Percentiles rank a stretch among this genome's conserved stretches.
These are phyloP conservation scores for Brenthis hecate DNA, from an alignment of 2,888 invertebrate species.

Conservation along the genomic window DNA sequence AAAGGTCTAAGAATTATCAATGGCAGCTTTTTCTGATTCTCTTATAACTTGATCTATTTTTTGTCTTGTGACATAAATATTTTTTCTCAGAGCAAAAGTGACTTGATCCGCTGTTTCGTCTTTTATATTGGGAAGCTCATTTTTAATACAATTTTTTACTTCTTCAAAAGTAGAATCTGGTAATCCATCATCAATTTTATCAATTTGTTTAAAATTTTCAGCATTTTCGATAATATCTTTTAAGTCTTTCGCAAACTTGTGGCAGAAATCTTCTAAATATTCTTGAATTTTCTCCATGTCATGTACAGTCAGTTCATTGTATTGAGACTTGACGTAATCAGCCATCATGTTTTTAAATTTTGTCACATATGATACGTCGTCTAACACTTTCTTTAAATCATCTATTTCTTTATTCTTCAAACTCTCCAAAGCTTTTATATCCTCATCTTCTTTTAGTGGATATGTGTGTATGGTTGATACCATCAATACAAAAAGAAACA, in stretches of 20 bases:
- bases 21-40: conserved; percentile 35
- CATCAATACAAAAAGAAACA: conserved; percentile 22
- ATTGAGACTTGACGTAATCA: conserved; percentile 43
- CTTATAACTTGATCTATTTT: conserved; percentile 45
- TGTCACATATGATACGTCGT: conserved; percentile 41
- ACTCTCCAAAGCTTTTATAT: conserved; percentile 6
- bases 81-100: conserved; percentile 45
- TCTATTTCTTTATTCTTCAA: conserved; percentile 22
- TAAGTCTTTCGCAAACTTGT: conserved; percentile 47
- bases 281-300: conserved; percentile 41
- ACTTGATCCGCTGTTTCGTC: conserved; percentile 43
- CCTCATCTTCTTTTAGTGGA: conserved; percentile 33
- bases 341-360: conserved; percentile 46
- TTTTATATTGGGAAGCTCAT: conserved; percentile 42
- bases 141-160: conserved; percentile 42
- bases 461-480: conserved; percentile 15
- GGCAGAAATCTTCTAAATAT: conserved; percentile 47
- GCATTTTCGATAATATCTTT: conserved; percentile 42
- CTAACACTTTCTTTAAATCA: conserved; percentile 27
- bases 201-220: conserved; percentile 18
- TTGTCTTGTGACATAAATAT: conserved; percentile 42
- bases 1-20: conserved; percentile 26
- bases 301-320: conserved; percentile 41
- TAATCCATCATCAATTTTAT: conserved; percentile 42
- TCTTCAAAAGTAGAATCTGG: conserved; percentile 44